A percentile compares a stretch with the other conserved stretches of the same genome.
Evolutionary conservation across 2,113 vertebrate species (phyloP).

Genomic region (Peromyscus maniculatus): DNA sequence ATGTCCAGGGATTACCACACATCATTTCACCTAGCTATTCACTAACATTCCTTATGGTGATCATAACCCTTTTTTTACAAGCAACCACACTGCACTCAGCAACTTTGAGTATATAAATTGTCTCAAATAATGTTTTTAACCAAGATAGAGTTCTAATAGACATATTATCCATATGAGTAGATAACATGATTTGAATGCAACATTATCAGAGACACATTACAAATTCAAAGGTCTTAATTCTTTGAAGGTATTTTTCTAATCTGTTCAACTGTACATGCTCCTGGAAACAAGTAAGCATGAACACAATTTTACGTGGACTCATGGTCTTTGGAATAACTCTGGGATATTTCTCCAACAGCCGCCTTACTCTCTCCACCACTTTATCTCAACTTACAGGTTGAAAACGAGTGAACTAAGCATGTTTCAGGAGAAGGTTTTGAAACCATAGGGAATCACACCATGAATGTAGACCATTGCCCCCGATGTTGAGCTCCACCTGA

Average conservation of each 20-base stretch:
- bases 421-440: not conserved
- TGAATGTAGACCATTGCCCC: constrained; percentile 29
- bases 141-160: not conserved
- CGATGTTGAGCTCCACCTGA: not conserved
- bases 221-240: not conserved
- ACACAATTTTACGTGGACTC: not conserved
- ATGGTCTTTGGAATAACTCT: not conserved
- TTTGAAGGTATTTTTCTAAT: constrained; percentile 19
- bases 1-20: not conserved
- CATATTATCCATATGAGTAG: not conserved
- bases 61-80: constrained; percentile 48
- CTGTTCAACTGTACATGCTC: not conserved
- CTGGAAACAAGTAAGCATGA: not conserved
- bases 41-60: not conserved
- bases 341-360: not conserved
- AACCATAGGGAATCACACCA: constrained; percentile 31
- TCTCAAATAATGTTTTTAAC: not conserved
- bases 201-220: not conserved
- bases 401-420: constrained; percentile 44
- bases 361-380: not conserved
- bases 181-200: not conserved
- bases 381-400: constrained; percentile 19
- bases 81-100: constrained; percentile 35
- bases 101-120: not conserved
- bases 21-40: constrained; percentile 20